These are phyloP conservation scores for Urophycis tenuis DNA, from an alignment of 2,797 vertebrate genomes.

Conservation along the genomic window DNA sequence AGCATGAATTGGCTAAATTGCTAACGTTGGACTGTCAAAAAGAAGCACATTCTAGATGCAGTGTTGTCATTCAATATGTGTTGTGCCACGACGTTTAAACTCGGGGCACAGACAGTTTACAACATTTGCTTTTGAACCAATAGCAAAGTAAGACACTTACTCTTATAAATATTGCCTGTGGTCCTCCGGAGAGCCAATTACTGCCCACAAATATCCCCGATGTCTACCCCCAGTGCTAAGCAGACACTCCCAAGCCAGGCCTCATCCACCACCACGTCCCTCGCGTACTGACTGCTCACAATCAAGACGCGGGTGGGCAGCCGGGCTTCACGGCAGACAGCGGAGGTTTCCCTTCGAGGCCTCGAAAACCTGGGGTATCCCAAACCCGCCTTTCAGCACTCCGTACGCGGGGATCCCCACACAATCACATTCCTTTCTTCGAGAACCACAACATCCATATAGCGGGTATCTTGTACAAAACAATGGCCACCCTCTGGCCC, in stretches of 20 bases:
- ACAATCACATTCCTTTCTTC: conserved; percentile 50
- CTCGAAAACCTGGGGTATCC: conserved; percentile 61
- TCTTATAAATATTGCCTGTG: conserved; percentile 35
- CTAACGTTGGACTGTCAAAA: conserved; percentile 51
- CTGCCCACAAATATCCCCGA: conserved; percentile 52
- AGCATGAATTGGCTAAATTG: conserved; percentile 26
- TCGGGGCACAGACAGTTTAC: neutral
- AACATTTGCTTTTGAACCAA: neutral
- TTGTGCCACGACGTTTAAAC: conserved; percentile 32
- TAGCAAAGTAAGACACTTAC: conserved; percentile 48
- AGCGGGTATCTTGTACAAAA: conserved; percentile 47
- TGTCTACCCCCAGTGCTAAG: conserved; percentile 59
- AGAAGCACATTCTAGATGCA: conserved; percentile 48
- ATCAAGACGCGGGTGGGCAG: conserved; percentile 26
- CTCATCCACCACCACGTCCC: conserved; percentile 68
- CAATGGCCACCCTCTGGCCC: conserved; percentile 61
- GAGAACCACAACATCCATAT: conserved; percentile 52
- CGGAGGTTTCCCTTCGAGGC: conserved; percentile 64
- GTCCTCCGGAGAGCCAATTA: conserved; percentile 49
- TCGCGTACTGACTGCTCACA: conserved; percentile 47
- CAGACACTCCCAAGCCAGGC: conserved; percentile 73
- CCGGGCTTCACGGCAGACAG: conserved; percentile 39
- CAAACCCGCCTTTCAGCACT: conserved; percentile 56
- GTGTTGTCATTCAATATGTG: conserved; percentile 36
- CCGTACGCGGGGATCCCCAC: conserved; percentile 62